phyloP scores from a whole-genome alignment of 1,140 invertebrate genomes.

The Trinorchestia longiramus region DNA sequence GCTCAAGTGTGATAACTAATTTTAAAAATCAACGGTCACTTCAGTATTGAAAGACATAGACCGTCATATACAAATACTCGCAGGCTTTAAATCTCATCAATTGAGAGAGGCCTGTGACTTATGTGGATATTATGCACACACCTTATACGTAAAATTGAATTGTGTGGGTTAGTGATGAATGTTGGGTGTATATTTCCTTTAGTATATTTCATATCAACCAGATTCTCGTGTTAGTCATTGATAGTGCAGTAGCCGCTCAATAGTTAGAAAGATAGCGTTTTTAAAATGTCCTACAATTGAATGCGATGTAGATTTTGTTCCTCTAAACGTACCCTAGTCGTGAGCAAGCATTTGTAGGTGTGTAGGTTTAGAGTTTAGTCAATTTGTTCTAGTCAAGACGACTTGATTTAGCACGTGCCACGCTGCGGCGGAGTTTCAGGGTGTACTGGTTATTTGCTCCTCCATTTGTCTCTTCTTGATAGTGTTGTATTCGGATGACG shows the following conservation, averaged over 20 bases:
- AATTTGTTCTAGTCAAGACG: background rate
- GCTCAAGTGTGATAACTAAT: no score
- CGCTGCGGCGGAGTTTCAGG: background rate
- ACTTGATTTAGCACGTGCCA: background rate
- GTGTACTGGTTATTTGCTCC: background rate
- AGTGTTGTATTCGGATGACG: no score
- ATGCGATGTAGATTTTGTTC: background rate
- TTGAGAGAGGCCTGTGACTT: no score
- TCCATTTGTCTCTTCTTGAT: no score
- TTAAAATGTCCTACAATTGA: background rate
- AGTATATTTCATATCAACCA: background rate
- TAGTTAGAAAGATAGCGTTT: background rate
- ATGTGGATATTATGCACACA: no score
- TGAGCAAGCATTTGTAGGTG: background rate
- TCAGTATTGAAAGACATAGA: no score
- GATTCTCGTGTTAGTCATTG: background rate
- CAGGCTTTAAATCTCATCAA: no score
- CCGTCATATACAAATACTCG: no score
- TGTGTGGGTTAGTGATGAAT: background rate
- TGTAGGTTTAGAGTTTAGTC: background rate
- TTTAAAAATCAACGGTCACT: no score
- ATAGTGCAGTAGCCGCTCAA: background rate
- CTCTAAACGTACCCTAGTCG: background rate
- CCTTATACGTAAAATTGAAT: background rate
- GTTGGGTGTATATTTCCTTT: background rate